Evolutionary conservation across 2,113 vertebrate genomes (phyloP).

Genomic region (Hoplias malabaricus): DNA sequence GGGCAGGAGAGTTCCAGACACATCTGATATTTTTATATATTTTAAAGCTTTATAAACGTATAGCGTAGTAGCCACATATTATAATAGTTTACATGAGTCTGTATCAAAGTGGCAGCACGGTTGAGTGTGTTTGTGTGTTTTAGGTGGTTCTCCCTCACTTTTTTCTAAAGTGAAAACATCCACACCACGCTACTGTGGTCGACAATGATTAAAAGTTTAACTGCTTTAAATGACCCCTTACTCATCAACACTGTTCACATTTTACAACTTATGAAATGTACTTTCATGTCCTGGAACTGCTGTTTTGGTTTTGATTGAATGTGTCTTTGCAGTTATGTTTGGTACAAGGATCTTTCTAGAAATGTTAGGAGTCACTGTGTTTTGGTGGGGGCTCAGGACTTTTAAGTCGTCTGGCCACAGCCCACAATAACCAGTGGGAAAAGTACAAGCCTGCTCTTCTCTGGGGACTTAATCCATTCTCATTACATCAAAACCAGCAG

Average conservation of each 20-base stretch:
- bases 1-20: too few relatives aligned
- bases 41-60: too few relatives aligned
- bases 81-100: too few relatives aligned
- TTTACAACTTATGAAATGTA: not conserved
- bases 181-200: too few relatives aligned
- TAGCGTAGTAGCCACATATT: too few relatives aligned
- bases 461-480: conserved; percentile 38
- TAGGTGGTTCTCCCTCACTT: too few relatives aligned
- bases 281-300: too few relatives aligned
- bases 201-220: not conserved
- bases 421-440: conserved; percentile 29
- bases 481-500: conserved; percentile 35
- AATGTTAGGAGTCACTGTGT: conserved; percentile 18
- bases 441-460: conserved; percentile 41
- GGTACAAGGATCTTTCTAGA: conserved; percentile 11
- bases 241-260: not conserved
- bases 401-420: conserved; percentile 12
- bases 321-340: not conserved
- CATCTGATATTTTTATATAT: too few relatives aligned
- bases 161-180: too few relatives aligned
- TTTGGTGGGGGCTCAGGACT: conserved; percentile 26
- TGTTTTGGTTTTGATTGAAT: too few relatives aligned
- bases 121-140: too few relatives aligned
- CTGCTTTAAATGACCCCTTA: not conserved
- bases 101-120: too few relatives aligned